Base-by-base conservation (phyloP, 2,113 vertebrate genomes). In the Crypturellus undulatus region DNA sequence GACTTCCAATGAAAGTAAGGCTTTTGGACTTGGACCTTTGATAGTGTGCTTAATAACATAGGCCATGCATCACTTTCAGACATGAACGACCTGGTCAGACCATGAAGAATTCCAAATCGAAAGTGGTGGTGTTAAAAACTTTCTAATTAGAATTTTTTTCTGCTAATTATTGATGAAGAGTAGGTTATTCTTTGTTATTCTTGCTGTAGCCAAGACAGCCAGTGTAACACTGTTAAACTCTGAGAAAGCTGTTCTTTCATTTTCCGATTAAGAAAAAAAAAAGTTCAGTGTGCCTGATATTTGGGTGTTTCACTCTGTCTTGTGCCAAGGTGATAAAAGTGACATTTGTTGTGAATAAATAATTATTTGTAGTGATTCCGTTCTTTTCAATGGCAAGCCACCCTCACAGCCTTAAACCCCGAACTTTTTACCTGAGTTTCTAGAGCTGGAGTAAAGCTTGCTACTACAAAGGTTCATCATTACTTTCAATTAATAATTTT, bases 401-500 rank as follows among this genome's bases (percentile, higher is more conserved):
- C 12, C 20, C 21, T 24, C 3, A 10, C 67, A 77, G 42, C 68
- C 45, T 56, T 77, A 64, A 59, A 71, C 70, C 93, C 72, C 43
- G 64, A 0, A 28, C 18, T 67, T 90, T 79, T 80, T n/a, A 80
- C 76, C 26, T 10, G 16, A 40, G 32, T 89, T 94, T 84, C 63
- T 80, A 36, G 38, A 34, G n/a, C 86, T 95, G 89, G 91, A 77
- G 25, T 80, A 95, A 52, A 83, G 24, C 89, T 81, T 72, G 30
- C 84, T 95, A 88, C 85, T 89, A 76, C 78, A 65, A 76, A 73
- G 89, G 51, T 40, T 93, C 93, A 91, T 92, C 84, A 68, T 87
- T 87, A 84, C 25, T 89, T 95, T 76, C 68, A 94, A 77, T 95
- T 94, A 79, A 80, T 93, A 93, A 91, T 34, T 90, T 87, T 77